Evolutionary conservation across 30 jellyfish, hydroid and myxozoan species (phyloP).

Genomic region (Aurelia sp.): DNA sequence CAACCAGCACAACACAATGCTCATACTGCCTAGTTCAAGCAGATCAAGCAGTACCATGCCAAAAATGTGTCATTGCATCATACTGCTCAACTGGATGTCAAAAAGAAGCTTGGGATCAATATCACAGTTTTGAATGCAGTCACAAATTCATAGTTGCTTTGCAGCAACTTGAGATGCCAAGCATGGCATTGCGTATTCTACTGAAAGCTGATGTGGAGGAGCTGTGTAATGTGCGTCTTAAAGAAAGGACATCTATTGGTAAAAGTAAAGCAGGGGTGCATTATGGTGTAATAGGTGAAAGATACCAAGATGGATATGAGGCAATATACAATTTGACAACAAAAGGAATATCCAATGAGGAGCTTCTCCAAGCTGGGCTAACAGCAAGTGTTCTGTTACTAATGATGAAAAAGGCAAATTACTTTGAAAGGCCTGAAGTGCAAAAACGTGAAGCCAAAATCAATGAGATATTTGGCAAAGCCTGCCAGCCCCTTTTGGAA

Average conservation of each 20-base stretch:
- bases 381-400: constrained; percentile 49
- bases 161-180: constrained; percentile 80
- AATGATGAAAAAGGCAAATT: constrained; percentile 23
- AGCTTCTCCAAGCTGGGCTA: constrained; percentile 61
- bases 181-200: constrained; percentile 64
- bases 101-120: constrained; percentile 55
- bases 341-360: constrained; percentile 18
- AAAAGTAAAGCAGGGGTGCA: background rate
- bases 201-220: constrained; percentile 21
- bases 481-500: constrained; percentile 3
- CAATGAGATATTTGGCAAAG: background rate
- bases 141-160: constrained; percentile 15
- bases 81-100: constrained; percentile 76
- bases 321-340: constrained; percentile 63
- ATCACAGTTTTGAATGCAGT: constrained; percentile 81
- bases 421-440: constrained; percentile 8
- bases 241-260: background rate
- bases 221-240: constrained; percentile 7
- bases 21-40: constrained; percentile 61
- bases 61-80: constrained; percentile 50
- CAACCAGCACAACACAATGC: constrained; percentile 66
- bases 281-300: constrained; percentile 45
- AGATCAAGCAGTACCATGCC: constrained; percentile 58
- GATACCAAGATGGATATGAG: constrained; percentile 21
- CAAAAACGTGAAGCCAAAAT: background rate